A percentile compares a stretch with the other conserved stretches of the same genome.
phyloP scores from a whole-genome alignment of 2,113 vertebrate species.

The Bujurquina vittata region DNA sequence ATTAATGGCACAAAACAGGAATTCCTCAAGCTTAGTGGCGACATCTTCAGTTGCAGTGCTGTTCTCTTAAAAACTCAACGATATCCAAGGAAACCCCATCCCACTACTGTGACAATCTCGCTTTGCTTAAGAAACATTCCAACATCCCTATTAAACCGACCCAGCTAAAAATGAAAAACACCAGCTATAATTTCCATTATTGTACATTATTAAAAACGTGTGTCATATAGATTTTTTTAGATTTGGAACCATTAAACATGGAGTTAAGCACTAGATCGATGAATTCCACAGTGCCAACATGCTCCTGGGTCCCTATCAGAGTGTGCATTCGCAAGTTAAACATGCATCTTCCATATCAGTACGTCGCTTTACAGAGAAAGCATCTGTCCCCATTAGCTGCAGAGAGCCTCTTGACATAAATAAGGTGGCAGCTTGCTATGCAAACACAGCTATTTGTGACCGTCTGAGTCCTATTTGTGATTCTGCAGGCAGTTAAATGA shows the following conservation, averaged over 20 bases:
- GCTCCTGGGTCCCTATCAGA: neutral
- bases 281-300: neutral
- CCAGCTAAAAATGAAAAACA: neutral
- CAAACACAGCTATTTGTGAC: slow-evolving; percentile 62
- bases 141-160: neutral
- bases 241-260: neutral
- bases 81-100: neutral
- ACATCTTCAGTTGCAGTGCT: neutral
- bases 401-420: slow-evolving; percentile 28
- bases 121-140: neutral
- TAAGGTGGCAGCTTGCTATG: slow-evolving; percentile 51
- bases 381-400: neutral
- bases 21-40: too few relatives aligned
- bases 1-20: too few relatives aligned
- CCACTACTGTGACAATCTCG: neutral
- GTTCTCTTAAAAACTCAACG: neutral
- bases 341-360: neutral
- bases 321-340: neutral
- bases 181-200: neutral
- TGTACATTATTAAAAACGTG: neutral
- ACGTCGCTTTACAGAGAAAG: neutral
- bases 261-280: neutral
- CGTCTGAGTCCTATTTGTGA: slow-evolving; percentile 54
- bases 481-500: slow-evolving; percentile 54
- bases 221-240: neutral